Base-by-base conservation (phyloP, 2,797 vertebrate genomes). In the Pseudotriccus pelzelni region DNA sequence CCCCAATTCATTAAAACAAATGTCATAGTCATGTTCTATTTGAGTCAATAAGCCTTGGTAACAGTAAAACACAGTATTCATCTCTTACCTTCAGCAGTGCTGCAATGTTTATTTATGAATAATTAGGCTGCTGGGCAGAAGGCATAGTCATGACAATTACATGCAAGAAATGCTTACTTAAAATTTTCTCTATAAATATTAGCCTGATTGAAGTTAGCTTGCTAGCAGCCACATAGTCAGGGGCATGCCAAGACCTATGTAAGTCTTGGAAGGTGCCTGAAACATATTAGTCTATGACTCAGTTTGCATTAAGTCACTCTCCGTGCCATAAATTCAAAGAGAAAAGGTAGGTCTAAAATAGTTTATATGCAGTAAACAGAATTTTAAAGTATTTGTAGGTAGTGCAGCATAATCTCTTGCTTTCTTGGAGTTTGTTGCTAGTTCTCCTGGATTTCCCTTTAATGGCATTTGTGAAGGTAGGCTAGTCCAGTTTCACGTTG, bases 131-230 rank as follows among this genome's bases (percentile, higher is more conserved):
- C 47, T 70, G 34, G 5, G 13, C 46, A 82, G 84, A 94, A 82
- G 20, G 58, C 66, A 32, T 39, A 66, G 74, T 87, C 28, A 64
- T 58, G 37, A n/a, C 63, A 47, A 37, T 90, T 88, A 64, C 24
- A 64, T 34, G 60, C 46, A 66, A 93, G 55, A 89, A 94, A 93
- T 94, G 67, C n/a, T 36, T 75, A 90, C 84, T 94, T 92, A 77
- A 94, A 69, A 10, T 87, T 93, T 95, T 30, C 46, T 73, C 34
- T 80, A 56, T 43, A 88, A 60, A 91, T 77, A 77, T 80, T 67
- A 88, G 8, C 28, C 21, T 79, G 37, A 59, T 36, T 67, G 39
- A 95, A 84, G 46, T 47, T 63, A 87, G 3, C 44, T 79, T 95
- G 34, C 37, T 76, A 74, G 80, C 49, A 84, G 27, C 28, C 25